Evolutionary conservation across 64 coral and sea anemone species (phyloP), one percentile per base, ranked within the genome.

Genomic region (Catalaphyllia jardinei): DNA sequence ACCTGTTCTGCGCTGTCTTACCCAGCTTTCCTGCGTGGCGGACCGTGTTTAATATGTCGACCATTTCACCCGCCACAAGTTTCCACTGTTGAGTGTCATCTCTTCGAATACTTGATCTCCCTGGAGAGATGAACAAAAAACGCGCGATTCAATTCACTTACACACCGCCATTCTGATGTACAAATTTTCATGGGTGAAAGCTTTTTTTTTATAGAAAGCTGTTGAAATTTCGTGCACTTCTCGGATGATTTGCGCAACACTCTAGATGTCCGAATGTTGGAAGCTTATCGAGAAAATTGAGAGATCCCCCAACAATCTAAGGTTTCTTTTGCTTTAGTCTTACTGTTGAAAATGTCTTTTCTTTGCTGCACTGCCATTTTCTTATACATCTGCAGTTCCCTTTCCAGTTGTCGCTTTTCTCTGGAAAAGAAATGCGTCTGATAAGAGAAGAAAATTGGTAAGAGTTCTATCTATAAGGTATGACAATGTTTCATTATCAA

Each of bases 41-140:
- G 24, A 96, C 90, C 8, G 69, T 64, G 35, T 90, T 93, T 39
- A 96, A 29, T 67, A 96, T 93, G 51, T 96, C 94, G 62, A 96
- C 76, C 94, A 96, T 96, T 65, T 96, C 94, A 38, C 91, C 83
- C 7, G 94, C 94, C n/a, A 96, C 94, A 62, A 96, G 75, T 78
- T 96, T 96, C 94, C 94, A 96, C 42, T 90, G 91, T 27, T 89
- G 87, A 5, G 86, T 89, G 19, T 93, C 87, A 27, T 93, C 91
- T 65, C 60, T 71, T 13, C 88, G 87, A 50, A 74, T 76, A 76
- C 91, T 96, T n/a, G 83, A 51, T 10, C 91, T 81, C 82, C 93
- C 93, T 94, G 88, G 5, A n/a, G 8, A 31, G 17, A 75, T 31
- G 28, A 73, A 17, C 16, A 77, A 15, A 71, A 22, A 60, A 16